Conservation (phyloP, 2,113 vertebrate genomes). For the Arenaria interpres region DNA sequence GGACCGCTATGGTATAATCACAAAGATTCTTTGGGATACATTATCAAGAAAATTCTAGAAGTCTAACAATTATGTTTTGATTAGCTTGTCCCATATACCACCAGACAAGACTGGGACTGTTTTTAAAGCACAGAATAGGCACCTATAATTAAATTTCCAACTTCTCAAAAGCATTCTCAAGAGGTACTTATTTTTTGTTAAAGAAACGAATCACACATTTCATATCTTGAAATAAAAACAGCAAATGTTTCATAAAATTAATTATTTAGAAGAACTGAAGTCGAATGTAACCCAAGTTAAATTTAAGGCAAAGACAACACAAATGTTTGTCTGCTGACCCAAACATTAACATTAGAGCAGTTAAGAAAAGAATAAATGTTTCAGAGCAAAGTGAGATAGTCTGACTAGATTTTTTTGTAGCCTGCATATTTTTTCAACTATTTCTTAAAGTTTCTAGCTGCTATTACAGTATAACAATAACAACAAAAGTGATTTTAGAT, state of each 20-base stretch:
- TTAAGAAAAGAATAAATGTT: neutral
- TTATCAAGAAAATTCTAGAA: neutral
- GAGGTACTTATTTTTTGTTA: neutral
- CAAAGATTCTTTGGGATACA: neutral
- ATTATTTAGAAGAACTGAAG: neutral
- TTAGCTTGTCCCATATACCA: neutral
- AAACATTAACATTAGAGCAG: neutral
- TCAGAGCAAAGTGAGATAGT: neutral
- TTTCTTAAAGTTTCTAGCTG: neutral
- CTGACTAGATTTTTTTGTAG: neutral
- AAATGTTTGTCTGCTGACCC: neutral
- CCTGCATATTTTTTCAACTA: neutral
- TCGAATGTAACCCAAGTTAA: neutral
- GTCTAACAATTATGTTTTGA: neutral
- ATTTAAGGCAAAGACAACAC: neutral
- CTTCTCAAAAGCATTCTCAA: neutral
- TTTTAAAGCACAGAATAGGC: neutral
- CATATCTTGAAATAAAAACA: neutral
- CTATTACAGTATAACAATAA: neutral
- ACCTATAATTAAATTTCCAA: neutral
- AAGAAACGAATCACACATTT: neutral
- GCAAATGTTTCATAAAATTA: neutral
- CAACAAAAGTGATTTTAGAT: fast-evolving
- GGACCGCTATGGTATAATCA: neutral
- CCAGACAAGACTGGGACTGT: neutral